phyloP scores from a whole-genome alignment of 2,113 vertebrate genomes.

The Clarias gariepinus region DNA sequence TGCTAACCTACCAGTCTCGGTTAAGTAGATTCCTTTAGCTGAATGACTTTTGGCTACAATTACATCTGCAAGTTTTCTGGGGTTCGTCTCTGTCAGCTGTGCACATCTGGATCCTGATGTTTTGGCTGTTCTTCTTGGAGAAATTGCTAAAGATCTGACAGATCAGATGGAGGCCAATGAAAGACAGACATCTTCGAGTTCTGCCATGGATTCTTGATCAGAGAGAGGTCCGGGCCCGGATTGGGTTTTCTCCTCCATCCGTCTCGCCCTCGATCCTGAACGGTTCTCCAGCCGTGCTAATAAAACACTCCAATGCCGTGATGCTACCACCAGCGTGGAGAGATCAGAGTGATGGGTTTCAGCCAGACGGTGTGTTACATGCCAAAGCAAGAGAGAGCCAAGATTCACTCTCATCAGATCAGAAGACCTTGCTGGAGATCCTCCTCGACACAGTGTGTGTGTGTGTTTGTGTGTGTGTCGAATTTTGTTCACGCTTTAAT shows the following conservation, averaged over 20 bases:
- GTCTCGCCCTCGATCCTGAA: not conserved
- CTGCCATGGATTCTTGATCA: not conserved
- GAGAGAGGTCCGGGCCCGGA: not conserved
- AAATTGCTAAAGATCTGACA: constrained; percentile 13
- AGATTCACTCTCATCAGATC: not conserved
- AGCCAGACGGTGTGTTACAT: not conserved
- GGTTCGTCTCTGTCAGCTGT: not conserved
- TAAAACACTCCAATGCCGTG: not conserved
- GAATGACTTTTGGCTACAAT: not conserved
- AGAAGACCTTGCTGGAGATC: not conserved
- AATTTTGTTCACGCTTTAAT: not conserved
- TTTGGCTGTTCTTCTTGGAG: not conserved
- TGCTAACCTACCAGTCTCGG: not conserved
- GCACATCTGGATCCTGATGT: constrained; percentile 5
- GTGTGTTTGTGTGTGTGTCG: too few species aligned
- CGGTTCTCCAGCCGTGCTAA: not conserved
- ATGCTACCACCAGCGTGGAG: not conserved
- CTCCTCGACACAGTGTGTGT: not conserved
- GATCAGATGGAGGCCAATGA: not conserved
- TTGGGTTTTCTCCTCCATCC: not conserved
- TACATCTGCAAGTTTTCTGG: not conserved
- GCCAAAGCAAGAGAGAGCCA: not conserved
- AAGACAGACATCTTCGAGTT: not conserved
- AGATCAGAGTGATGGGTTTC: not conserved
- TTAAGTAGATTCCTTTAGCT: not conserved